Percentiles rank a stretch among this genome's conserved stretches.
Conservation (phyloP, 2,888 invertebrate genomes). For the Emmelina monodactyla region DNA sequence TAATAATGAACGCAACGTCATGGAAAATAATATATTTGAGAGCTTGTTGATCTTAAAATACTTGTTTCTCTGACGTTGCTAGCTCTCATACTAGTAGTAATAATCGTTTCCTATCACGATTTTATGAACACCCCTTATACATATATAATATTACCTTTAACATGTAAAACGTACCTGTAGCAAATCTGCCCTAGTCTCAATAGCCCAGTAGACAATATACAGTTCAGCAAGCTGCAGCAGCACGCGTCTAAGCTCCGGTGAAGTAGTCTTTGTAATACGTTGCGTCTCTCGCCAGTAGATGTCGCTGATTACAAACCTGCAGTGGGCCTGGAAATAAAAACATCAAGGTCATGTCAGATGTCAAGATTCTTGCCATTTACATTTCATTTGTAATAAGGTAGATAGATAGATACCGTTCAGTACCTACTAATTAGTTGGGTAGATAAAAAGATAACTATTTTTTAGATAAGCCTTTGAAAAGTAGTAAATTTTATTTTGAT, state of each 20-base stretch:
- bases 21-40: too few relatives aligned
- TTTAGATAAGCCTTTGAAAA: background rate
- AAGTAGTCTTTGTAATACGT: constrained; percentile 49
- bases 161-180: constrained; percentile 67
- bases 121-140: background rate
- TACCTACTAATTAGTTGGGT: too few relatives aligned
- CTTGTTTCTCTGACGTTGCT: too few relatives aligned
- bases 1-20: too few relatives aligned
- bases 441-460: background rate
- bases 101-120: too few relatives aligned
- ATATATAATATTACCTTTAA: too few relatives aligned
- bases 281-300: constrained; percentile 70
- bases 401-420: too few relatives aligned
- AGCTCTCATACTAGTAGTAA: too few relatives aligned
- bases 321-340: constrained; percentile 73
- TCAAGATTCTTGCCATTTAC: too few relatives aligned
- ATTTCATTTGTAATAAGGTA: too few relatives aligned
- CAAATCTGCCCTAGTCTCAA: constrained; percentile 79
- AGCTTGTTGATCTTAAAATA: too few relatives aligned
- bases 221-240: constrained; percentile 77
- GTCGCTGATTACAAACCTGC: constrained; percentile 81
- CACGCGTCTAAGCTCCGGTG: constrained; percentile 68
- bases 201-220: constrained; percentile 77
- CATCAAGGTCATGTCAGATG: background rate
- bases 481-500: too few relatives aligned